Evolutionary conservation across 2,113 vertebrate genomes (phyloP).

Genomic region (Gulo gulo): DNA sequence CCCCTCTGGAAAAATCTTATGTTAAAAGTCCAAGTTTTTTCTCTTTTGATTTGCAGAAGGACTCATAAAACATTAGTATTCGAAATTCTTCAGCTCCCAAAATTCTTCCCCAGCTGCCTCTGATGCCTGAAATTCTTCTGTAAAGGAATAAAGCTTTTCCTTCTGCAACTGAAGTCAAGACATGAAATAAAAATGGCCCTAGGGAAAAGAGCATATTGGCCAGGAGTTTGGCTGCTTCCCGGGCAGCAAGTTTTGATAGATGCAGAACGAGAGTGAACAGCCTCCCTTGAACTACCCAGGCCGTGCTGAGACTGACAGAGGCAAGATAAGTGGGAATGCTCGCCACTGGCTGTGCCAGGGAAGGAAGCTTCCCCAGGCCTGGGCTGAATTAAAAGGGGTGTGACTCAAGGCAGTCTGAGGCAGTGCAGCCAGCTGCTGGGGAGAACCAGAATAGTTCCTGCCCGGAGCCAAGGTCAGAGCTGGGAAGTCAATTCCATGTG

Average conservation of each 20-base stretch:
- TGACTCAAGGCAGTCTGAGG: background rate
- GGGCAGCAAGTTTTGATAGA: background rate
- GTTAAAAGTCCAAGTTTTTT: slow-evolving; percentile 41
- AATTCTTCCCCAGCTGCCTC: slow-evolving; percentile 51
- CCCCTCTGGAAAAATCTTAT: slow-evolving; percentile 45
- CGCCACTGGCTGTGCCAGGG: background rate
- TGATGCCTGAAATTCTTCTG: slow-evolving; percentile 59
- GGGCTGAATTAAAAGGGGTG: slow-evolving; percentile 18
- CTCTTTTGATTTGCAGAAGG: slow-evolving; percentile 48
- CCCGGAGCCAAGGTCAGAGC: slow-evolving; percentile 2
- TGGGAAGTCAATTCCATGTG: slow-evolving; percentile 58
- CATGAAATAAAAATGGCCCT: slow-evolving; percentile 21
- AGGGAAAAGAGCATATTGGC: background rate
- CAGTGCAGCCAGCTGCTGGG: background rate
- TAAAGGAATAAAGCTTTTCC: slow-evolving; percentile 52
- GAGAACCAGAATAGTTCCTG: slow-evolving; percentile 14
- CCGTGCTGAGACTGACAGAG: background rate
- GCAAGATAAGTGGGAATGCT: background rate
- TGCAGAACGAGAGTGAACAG: background rate
- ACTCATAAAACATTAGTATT: slow-evolving; percentile 38
- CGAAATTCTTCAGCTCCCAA: slow-evolving; percentile 39
- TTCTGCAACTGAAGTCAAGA: slow-evolving; percentile 34
- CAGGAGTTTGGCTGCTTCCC: background rate
- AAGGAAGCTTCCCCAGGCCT: background rate
- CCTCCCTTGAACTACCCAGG: background rate